A percentile compares a stretch with the other conserved stretches of the same genome.
Conservation (phyloP, 2,113 vertebrate genomes). For the Odontophorus gujanensis region DNA sequence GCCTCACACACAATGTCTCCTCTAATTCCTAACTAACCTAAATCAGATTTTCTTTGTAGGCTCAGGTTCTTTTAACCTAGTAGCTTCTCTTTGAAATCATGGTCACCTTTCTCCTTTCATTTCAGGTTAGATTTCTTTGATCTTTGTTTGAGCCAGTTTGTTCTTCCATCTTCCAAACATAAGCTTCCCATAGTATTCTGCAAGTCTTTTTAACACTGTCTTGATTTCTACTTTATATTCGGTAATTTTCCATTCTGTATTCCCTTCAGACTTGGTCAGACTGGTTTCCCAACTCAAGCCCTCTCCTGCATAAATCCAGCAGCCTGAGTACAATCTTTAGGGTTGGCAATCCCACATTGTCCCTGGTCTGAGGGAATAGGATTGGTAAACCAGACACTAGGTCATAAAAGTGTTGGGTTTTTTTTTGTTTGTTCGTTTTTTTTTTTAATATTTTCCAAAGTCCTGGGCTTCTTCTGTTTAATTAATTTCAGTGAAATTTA, state of each 20-base stretch:
- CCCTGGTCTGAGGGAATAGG: background rate
- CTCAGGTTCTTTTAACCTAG: background rate
- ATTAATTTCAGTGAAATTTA: slow-evolving; percentile 1
- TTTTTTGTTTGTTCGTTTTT: background rate
- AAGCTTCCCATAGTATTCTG: background rate
- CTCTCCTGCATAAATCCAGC: background rate
- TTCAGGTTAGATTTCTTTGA: background rate
- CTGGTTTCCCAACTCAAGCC: background rate
- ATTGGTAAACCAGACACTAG: background rate
- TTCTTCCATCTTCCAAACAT: background rate
- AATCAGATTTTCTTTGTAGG: background rate
- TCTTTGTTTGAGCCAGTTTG: background rate
- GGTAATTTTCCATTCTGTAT: background rate
- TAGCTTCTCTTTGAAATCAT: background rate
- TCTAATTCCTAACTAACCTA: background rate
- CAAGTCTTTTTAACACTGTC: background rate
- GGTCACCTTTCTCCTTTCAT: background rate
- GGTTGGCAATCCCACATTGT: background rate
- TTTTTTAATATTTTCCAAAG: background rate
- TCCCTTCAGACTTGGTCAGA: background rate
- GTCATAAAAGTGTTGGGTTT: background rate
- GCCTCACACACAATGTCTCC: background rate
- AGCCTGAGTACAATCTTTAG: background rate
- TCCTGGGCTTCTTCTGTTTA: background rate
- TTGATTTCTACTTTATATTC: background rate